Evolutionary conservation across 2,888 invertebrate species (phyloP).

Genomic region (Aleiodes leptofemur): DNA sequence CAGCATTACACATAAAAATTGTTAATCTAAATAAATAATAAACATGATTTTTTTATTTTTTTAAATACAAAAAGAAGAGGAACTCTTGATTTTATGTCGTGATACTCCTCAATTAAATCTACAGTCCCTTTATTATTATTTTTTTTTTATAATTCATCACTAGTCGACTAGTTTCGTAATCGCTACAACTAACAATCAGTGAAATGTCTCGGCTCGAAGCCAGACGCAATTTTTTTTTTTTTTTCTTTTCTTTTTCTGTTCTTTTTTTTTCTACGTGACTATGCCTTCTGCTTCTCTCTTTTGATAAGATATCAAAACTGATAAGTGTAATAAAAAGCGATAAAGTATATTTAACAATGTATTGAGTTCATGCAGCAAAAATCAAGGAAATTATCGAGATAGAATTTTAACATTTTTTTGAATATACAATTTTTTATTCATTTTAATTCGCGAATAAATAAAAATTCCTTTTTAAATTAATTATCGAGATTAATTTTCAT

Average conservation of each 20-base stretch:
- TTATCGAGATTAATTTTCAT: no score
- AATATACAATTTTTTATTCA: no score
- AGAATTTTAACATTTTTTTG: no score
- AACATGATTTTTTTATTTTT: constrained; percentile 2
- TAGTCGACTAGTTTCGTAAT: constrained; percentile 33
- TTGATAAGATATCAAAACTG: constrained; percentile 20
- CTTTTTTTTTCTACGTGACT: no score
- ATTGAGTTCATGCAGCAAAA: no score
- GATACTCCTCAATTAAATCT: constrained; percentile 15
- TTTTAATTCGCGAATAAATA: no score
- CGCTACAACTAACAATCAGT: constrained; percentile 25
- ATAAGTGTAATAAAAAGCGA: background rate
- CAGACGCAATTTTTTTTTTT: constrained; percentile 1
- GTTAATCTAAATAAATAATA: constrained; percentile 10
- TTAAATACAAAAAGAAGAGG: background rate
- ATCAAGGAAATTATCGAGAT: no score
- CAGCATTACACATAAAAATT: background rate
- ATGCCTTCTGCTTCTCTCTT: background rate
- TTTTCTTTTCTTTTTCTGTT: background rate
- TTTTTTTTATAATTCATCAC: constrained; percentile 18
- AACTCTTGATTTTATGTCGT: background rate
- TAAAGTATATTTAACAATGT: background rate
- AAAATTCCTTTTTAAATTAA: no score
- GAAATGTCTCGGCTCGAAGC: constrained; percentile 8
- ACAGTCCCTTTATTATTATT: background rate